Evolutionary conservation across 2,797 vertebrate species (phyloP).

Genomic region (Enoplosus armatus): DNA sequence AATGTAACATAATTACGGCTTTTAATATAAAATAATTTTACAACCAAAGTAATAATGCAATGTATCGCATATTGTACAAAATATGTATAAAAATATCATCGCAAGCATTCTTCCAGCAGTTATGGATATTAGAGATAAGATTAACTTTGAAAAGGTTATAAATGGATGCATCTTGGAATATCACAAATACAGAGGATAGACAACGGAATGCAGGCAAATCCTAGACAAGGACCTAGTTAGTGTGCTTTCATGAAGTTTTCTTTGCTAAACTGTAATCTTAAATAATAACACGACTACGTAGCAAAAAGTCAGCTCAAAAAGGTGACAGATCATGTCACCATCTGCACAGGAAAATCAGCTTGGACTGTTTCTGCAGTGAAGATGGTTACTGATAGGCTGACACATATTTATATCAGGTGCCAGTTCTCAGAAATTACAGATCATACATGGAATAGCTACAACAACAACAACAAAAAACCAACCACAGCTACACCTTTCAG

Average conservation of each 20-base stretch:
- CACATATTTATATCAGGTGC: not conserved
- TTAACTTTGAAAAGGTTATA: constrained; percentile 11
- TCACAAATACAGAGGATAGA: constrained; percentile 16
- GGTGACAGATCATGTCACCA: not conserved
- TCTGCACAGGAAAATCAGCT: not conserved
- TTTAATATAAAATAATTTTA: constrained; percentile 39
- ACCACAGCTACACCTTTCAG: not conserved
- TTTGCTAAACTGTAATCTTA: not conserved
- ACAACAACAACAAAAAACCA: not conserved
- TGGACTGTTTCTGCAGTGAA: not conserved
- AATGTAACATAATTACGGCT: constrained; percentile 16
- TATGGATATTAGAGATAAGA: constrained; percentile 20
- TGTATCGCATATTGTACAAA: constrained; percentile 4
- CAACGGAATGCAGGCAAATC: not conserved
- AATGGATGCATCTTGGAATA: constrained; percentile 8
- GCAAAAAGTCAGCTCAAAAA: not conserved
- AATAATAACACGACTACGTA: not conserved
- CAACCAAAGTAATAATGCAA: constrained; percentile 23
- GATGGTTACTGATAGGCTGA: constrained; percentile 3
- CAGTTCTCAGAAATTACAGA: not conserved
- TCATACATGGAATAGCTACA: not conserved
- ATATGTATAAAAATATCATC: constrained; percentile 2
- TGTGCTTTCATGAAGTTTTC: not conserved
- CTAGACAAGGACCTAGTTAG: not conserved
- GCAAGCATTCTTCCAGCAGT: constrained; percentile 24